Base-by-base conservation (phyloP, 1,140 invertebrate genomes). In the Anthonomus grandis region DNA sequence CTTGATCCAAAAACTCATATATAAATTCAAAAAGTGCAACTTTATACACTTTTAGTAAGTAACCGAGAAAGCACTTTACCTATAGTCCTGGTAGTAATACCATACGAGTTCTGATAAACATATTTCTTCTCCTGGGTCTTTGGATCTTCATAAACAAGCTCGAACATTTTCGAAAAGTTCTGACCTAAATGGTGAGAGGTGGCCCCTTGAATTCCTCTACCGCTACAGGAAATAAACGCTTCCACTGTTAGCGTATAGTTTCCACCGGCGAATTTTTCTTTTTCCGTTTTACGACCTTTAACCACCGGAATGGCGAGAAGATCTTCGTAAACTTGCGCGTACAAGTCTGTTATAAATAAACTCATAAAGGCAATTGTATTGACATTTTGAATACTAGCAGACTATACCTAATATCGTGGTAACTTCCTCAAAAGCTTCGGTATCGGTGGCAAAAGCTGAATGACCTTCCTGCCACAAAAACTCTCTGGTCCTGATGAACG, bases 401-500 rank as follows among this genome's bases (percentile, higher is more conserved):
- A 27, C 27, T 25, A 68, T 64, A 85, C 82, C 80, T 53, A 92
- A 76, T 57, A 91, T 90, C 10, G 75, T 71, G 21, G 84, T 70
- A 0, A 97, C 95, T 79, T 99, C 97, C 64, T 89, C 82, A 46
- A 86, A 84, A 3, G 97, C 96, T 65, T 97, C 95, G 34, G 86
- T 74, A 65, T 84, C 76, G 0, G 76, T 84, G 0, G 91, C 87
- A 78, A 89, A 97, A 5, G 95, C 97, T 3, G 95, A 92, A 74
- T 99, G 97, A 2, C 97, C 97, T 79, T 99, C 97, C 79, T 99
- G 97, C 97, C 97, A 99, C 1, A 99, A 80, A 78, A 99, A 99
- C 78, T 99, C 97, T 57, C 97, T 81, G 0, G 97, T 98, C 31
- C 97, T 80, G 18, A 99, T 74, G 76, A 99, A 99, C 4, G 97